Evolutionary conservation across 1,140 invertebrate species (phyloP).

Genomic region (Melanaphis sacchari): DNA sequence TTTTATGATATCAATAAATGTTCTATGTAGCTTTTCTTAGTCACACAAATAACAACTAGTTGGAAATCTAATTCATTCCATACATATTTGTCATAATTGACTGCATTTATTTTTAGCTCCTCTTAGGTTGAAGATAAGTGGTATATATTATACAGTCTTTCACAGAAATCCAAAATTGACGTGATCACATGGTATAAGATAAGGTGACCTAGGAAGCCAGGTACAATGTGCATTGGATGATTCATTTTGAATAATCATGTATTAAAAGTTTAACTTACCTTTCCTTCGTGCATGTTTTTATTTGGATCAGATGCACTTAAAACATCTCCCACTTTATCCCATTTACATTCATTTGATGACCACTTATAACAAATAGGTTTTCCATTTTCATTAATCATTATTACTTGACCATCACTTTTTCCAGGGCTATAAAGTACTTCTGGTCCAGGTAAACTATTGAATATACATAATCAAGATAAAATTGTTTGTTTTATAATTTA

Average conservation of each 20-base stretch:
- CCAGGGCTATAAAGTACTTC: slow-evolving; percentile 81
- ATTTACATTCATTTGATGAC: slow-evolving; percentile 74
- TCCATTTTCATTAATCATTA: slow-evolving; percentile 79
- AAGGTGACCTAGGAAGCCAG: too few relatives aligned
- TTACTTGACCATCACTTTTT: slow-evolving; percentile 82
- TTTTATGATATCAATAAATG: too few relatives aligned
- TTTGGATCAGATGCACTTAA: slow-evolving; percentile 72
- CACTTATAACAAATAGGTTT: slow-evolving; percentile 81
- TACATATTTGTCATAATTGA: too few relatives aligned
- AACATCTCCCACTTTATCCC: slow-evolving; percentile 90
- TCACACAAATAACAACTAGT: too few relatives aligned
- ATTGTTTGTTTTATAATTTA: background rate
- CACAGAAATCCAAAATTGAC: too few relatives aligned
- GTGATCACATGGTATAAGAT: too few relatives aligned
- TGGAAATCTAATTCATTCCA: too few relatives aligned
- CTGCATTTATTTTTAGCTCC: too few relatives aligned
- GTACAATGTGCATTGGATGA: too few relatives aligned
- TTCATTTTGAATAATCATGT: too few relatives aligned
- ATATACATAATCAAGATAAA: background rate
- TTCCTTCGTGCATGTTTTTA: slow-evolving; percentile 74
- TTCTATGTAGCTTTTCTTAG: background rate
- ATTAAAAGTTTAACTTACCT: slow-evolving; percentile 64
- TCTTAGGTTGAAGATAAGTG: too few relatives aligned
- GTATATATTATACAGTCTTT: too few relatives aligned
- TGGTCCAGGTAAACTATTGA: slow-evolving; percentile 75